Evolutionary conservation across 2,797 vertebrate genomes (phyloP).

Genomic region (Sphenodon punctatus): DNA sequence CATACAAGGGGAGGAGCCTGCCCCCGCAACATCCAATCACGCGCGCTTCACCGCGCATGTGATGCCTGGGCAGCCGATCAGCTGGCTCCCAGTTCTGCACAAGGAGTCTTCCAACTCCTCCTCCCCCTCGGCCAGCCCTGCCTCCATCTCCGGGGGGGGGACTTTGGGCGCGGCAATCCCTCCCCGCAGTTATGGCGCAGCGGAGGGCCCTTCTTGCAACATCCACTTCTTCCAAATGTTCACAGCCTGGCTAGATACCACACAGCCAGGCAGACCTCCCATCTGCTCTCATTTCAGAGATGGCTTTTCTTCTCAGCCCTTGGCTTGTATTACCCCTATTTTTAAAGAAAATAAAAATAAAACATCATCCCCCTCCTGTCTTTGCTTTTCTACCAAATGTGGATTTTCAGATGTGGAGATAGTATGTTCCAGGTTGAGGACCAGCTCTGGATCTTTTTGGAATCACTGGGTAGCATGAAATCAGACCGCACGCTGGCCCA

Average conservation of each 20-base stretch:
- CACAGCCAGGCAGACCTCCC: constrained; percentile 56
- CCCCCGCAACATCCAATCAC: too few species aligned
- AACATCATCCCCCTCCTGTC: not conserved
- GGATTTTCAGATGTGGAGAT: not conserved
- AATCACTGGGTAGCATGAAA: not conserved
- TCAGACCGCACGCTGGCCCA: too few species aligned
- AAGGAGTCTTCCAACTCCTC: too few species aligned
- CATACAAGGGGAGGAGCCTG: too few species aligned
- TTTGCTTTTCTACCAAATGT: not conserved
- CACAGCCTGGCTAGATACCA: constrained; percentile 41
- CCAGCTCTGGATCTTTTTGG: not conserved
- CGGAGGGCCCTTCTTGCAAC: too few species aligned
- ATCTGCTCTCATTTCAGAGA: constrained; percentile 47
- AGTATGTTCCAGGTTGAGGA: not conserved
- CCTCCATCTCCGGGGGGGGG: too few species aligned
- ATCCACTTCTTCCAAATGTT: constrained; percentile 32
- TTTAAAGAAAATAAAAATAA: not conserved
- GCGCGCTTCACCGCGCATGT: too few species aligned
- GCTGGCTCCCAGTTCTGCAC: too few species aligned
- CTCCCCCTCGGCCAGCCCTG: too few species aligned
- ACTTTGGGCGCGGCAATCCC: too few species aligned
- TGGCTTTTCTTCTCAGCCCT: constrained; percentile 52
- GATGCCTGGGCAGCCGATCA: too few species aligned
- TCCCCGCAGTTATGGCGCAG: too few species aligned
- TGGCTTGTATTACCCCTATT: not conserved